These are phyloP conservation scores for Myopa testacea DNA, from an alignment of 2,888 invertebrate genomes.

Conservation along the genomic window DNA sequence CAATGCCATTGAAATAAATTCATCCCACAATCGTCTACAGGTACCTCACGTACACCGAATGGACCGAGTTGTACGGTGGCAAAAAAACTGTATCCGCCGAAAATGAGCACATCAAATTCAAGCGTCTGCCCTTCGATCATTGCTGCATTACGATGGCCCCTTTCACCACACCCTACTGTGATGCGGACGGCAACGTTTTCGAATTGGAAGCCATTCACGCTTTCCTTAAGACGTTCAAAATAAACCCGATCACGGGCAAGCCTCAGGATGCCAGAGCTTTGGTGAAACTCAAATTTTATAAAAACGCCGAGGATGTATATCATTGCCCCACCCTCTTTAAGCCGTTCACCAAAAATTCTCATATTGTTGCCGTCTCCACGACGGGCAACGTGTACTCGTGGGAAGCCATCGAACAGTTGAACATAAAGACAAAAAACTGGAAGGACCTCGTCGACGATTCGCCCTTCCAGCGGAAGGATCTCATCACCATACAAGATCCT, in stretches of 20 bases:
- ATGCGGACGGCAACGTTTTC: slow-evolving; percentile 90
- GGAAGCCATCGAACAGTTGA: slow-evolving; percentile 96
- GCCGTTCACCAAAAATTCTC: slow-evolving; percentile 91
- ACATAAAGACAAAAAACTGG: slow-evolving; percentile 94
- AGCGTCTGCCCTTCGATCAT: slow-evolving; percentile 91
- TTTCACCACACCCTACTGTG: slow-evolving; percentile 92
- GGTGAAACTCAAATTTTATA: slow-evolving; percentile 87
- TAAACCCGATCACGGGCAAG: slow-evolving; percentile 95
- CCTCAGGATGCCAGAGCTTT: slow-evolving; percentile 84
- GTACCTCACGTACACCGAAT: slow-evolving; percentile 66
- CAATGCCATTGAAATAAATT: background rate
- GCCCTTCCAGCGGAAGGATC: slow-evolving; percentile 87
- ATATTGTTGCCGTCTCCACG: slow-evolving; percentile 88
- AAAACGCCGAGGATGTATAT: slow-evolving; percentile 80
- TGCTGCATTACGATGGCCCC: slow-evolving; percentile 93
- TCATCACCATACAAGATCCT: slow-evolving; percentile 94
- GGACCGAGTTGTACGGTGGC: slow-evolving; percentile 89
- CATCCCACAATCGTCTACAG: slow-evolving; percentile 45
- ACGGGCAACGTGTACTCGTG: slow-evolving; percentile 96
- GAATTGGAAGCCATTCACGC: slow-evolving; percentile 89
- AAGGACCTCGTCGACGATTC: slow-evolving; percentile 92
- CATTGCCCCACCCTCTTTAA: slow-evolving; percentile 97
- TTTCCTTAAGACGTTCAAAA: slow-evolving; percentile 90
- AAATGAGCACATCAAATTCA: slow-evolving; percentile 84
- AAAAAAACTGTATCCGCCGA: slow-evolving; percentile 79